Evolutionary conservation across 2,797 vertebrate genomes (phyloP).

Genomic region (Sphaeramia orbicularis): DNA sequence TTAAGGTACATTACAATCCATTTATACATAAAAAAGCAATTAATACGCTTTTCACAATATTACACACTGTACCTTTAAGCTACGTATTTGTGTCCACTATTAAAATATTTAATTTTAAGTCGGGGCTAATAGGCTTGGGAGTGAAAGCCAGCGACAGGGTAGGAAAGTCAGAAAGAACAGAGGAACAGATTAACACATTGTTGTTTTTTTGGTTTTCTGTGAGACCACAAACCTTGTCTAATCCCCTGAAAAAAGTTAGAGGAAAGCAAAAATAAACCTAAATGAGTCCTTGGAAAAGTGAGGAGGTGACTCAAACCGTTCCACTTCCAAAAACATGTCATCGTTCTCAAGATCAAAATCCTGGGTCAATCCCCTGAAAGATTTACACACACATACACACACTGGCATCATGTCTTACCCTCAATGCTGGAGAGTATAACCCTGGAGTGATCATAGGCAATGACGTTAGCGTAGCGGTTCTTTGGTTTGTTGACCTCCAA

Average conservation of each 20-base stretch:
- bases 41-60: too few relatives aligned
- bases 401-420: conserved; percentile 77
- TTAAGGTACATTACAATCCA: too few relatives aligned
- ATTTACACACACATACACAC: conserved; percentile 18
- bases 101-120: background rate
- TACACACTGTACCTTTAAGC: too few relatives aligned
- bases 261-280: conserved; percentile 14
- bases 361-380: conserved; percentile 14
- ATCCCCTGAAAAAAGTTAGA: conserved; percentile 20
- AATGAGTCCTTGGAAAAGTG: conserved; percentile 18
- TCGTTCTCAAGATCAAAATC: conserved; percentile 8
- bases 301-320: conserved; percentile 22
- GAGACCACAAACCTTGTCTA: conserved; percentile 1
- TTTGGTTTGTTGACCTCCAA: conserved; percentile 99
- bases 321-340: conserved; percentile 38
- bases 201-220: background rate
- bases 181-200: conserved; percentile 12
- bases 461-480: conserved; percentile 95
- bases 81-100: background rate
- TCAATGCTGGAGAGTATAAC: conserved; percentile 95
- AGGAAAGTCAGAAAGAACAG: conserved; percentile 19
- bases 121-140: conserved; percentile 3
- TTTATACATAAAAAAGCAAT: too few relatives aligned
- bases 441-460: conserved; percentile 88
- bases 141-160: conserved; percentile 11